Percentiles rank a stretch among this genome's conserved stretches.
These are phyloP conservation scores for Brassicogethes aeneus DNA, from an alignment of 2,888 invertebrate genomes.

Conservation along the genomic window DNA sequence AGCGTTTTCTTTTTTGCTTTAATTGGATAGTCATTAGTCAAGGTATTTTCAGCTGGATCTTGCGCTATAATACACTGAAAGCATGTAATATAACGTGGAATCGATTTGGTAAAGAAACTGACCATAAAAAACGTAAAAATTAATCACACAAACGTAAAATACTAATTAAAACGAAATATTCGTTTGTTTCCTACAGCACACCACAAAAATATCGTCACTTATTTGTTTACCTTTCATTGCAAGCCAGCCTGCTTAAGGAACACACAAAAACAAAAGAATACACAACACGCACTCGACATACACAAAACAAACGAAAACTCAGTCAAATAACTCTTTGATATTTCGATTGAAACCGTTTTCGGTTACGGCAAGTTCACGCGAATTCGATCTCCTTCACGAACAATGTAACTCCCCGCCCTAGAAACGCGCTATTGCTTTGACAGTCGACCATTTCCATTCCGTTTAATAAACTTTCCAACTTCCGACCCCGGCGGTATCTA, in stretches of 20 bases:
- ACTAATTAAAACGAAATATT: background rate
- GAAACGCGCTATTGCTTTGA: constrained; percentile 38
- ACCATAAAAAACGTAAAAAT: constrained; percentile 7
- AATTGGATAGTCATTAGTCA: background rate
- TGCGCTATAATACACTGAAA: background rate
- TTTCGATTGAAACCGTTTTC: background rate
- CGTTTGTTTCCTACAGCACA: too few relatives aligned
- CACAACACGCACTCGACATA: constrained; percentile 11
- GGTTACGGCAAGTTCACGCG: background rate
- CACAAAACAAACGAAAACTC: background rate
- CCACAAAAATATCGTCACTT: constrained; percentile 29
- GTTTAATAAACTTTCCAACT: background rate
- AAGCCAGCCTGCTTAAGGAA: constrained; percentile 6
- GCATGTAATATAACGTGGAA: background rate
- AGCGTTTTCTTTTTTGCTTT: background rate
- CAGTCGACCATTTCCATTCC: constrained; percentile 36
- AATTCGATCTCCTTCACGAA: background rate
- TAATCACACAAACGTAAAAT: background rate
- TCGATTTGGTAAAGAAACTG: too few relatives aligned
- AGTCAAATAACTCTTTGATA: background rate
- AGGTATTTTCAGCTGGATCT: background rate
- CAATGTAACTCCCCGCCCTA: constrained; percentile 36
- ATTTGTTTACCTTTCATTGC: constrained; percentile 39
- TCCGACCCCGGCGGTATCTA: background rate
- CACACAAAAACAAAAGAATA: constrained; percentile 13